These are phyloP conservation scores for Phymanthus crucifer DNA, from an alignment of 92 coral and sea anemone species.

Conservation along the genomic window DNA sequence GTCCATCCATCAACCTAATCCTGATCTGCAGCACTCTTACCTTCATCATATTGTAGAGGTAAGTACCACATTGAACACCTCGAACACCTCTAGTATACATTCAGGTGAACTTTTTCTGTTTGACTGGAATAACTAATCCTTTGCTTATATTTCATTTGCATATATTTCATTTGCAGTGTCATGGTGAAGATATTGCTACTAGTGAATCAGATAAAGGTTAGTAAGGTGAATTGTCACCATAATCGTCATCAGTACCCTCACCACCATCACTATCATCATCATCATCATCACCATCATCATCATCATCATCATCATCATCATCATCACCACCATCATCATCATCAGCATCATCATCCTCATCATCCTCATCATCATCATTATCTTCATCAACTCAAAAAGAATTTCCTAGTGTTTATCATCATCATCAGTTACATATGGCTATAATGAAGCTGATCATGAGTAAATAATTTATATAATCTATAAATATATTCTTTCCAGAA, in stretches of 20 bases:
- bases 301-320: not conserved
- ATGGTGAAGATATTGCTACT: constrained; percentile 35
- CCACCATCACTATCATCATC: not conserved
- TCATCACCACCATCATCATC: not conserved
- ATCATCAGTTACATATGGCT: too few species aligned
- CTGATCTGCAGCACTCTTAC: constrained; percentile 59
- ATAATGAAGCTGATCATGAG: not conserved
- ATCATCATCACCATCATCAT: not conserved
- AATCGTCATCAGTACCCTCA: not conserved
- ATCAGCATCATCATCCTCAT: not conserved
- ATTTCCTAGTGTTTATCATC: too few species aligned
- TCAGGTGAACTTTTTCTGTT: too few species aligned
- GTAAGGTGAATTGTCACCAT: not conserved
- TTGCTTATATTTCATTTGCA: not conserved
- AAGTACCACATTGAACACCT: not conserved
- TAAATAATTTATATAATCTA: not conserved
- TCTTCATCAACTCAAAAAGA: not conserved
- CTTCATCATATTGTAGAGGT: constrained; percentile 67
- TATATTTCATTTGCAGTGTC: not conserved
- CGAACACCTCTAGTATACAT: not conserved
- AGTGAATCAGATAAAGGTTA: constrained; percentile 97
- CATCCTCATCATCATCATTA: not conserved
- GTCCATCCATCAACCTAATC: constrained; percentile 40
- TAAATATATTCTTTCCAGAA: constrained; percentile 44
- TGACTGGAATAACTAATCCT: too few species aligned